Evolutionary conservation across 2,888 invertebrate species (phyloP).

Genomic region (Cyaniris semiargus): DNA sequence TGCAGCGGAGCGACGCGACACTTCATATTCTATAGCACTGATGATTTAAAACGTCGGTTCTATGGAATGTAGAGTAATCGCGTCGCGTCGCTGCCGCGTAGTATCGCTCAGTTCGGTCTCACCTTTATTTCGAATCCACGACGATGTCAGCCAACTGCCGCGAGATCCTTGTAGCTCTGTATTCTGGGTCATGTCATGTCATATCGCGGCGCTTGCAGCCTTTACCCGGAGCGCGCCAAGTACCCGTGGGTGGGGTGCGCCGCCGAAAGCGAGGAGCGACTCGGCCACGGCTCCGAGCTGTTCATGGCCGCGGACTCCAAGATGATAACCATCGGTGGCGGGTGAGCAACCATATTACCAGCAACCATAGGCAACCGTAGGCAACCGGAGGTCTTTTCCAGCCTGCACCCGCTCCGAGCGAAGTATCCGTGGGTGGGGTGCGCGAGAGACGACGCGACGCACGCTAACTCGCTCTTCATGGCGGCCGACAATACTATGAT

Average conservation of each 20-base stretch:
- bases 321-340: constrained; percentile 98
- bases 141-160: background rate
- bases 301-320: constrained; percentile 98
- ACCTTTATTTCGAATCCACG: too few relatives aligned
- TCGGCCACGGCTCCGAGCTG: constrained; percentile 92
- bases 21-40: too few relatives aligned
- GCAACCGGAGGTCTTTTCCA: constrained; percentile 58
- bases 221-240: constrained; percentile 93
- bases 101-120: too few relatives aligned
- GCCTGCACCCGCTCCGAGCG: constrained; percentile 88
- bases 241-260: constrained; percentile 95
- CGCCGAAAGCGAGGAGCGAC: constrained; percentile 79
- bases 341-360: constrained; percentile 77
- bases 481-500: constrained; percentile 96
- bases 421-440: constrained; percentile 97
- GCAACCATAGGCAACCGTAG: background rate
- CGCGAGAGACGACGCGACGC: constrained; percentile 76
- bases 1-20: too few relatives aligned
- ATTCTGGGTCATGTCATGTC: background rate
- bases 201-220: constrained; percentile 58
- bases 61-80: too few relatives aligned
- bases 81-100: too few relatives aligned
- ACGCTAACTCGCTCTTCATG: constrained; percentile 95
- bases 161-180: background rate
- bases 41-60: too few relatives aligned